Evolutionary conservation across 2,113 vertebrate species (phyloP), one percentile per base, ranked within the genome.

Genomic region (Pangasianodon gigas): DNA sequence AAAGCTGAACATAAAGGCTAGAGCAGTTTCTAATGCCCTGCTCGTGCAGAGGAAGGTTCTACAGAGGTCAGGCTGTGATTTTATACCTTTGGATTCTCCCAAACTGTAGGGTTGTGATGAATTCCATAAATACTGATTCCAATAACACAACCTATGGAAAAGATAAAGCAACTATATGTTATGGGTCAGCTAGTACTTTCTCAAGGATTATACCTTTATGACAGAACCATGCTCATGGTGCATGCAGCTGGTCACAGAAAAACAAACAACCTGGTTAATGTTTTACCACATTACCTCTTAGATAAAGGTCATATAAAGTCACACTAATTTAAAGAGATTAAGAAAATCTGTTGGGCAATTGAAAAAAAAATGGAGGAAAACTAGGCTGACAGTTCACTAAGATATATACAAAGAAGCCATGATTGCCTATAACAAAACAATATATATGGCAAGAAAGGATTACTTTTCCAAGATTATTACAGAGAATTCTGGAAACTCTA

Each of bases 71-170:
- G 29, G 3, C 74, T 80, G 3, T 46, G 51, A 44, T 29, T 74
- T 90, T 95, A 93, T 94, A 96, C 96, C 58, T 95, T 0, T 79
- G 96, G 97, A 56, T 97, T 95, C 51, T 96, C 94, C 97, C 97
- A 98, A 87, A 97, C 94, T 0, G 88, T 0, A 6, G 94, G n/a
- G 52, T 97, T 97, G 92, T 95, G 95, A 75, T 97, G 96, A 85
- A 97, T 92, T 21, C 90, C 95, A 90, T 92, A 98, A 56, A 97
- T 91, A 86, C 94, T 94, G 65, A 94, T 91, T 92, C 94, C 96
- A 54, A 97, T 7, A 0, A 14, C 4, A 90, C 13, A 93, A 46
- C 95, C 96, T 96, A 74, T 1, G 87, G 84, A 92, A 18, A 75
- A 86, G 62, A 44, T 19, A 32, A 86, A 46, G 87, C 41, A 75